Evolutionary conservation across 2,888 invertebrate genomes (phyloP), one percentile per base, ranked within the genome.

Genomic region (Antitype chi): DNA sequence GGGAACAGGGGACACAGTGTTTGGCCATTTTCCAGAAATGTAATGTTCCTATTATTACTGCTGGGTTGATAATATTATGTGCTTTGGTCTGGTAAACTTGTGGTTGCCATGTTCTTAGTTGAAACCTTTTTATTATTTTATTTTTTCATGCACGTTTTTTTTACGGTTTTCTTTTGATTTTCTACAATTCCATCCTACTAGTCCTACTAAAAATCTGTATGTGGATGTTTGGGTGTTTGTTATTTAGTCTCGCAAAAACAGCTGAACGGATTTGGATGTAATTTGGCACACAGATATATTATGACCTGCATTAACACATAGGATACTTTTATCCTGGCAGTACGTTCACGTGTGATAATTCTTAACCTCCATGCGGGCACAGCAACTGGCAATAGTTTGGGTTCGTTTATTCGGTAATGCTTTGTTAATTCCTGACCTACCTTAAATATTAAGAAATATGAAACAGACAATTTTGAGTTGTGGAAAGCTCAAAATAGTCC

Each of bases 11-110:
- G 77, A 82, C 74, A 43, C 55, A 80, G 68, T 87, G 76, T 75
- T 86, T 88, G 88, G 88, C 87, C 25, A 60, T 71, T 64, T 64
- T 76, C 88, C 85, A 87, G 78, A 49, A 84, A 70, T 79, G 70
- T 78, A 75, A 83, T 74, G 63, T n/a, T 66, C 47, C 1, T 63
- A 57, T 74, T 78, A 79, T 60, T 74, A 85, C 59, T 47, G 25
- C 8, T 75, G 15, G 20, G 66, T 70, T 69, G 28, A 32, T 78
- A 67, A 60, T 82, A 83, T 66, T 68, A 76, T 66, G 52, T 68
- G 57, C 28, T 68, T 55, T 47, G 60, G 55, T 63, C 25, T 68
- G 60, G 57, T 52, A 32, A 69, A 72, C 60, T 80, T 74, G 77
- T 70, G 28, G 28, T n/a, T 15, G 38, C 23, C 20, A 28, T 52